Evolutionary conservation across 2,888 invertebrate genomes (phyloP), one percentile per base, ranked within the genome.

Genomic region (Cephus pygmeus): DNA sequence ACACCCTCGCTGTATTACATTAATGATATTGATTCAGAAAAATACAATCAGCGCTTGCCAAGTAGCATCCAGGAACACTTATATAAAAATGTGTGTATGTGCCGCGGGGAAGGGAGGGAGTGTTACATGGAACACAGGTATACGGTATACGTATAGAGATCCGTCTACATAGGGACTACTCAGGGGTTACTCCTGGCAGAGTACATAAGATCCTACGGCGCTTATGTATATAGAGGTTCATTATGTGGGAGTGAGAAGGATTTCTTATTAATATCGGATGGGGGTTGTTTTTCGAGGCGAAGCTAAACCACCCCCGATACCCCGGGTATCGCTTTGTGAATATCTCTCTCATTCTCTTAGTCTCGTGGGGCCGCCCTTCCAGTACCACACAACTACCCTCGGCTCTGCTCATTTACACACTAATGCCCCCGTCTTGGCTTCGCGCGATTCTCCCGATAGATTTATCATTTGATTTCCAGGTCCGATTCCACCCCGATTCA

Each of bases 11-110:
- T 90, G 90, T 85, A 90, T 90, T 85, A 85, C 89, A 90, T 90
- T 89, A 90, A 89, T 87, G 88, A 90, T 89, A 90, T 90, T 88
- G 89, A 90, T 89, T 89, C 85, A 84, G 85, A 85, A 89, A 88
- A 88, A 88, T 86, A 87, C 88, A 89, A 89, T 89, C 89, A 87
- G 81, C 85, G 80, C 80, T 40, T 40, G 31, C 6, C 71, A 33
- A 31, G 71, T 71, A 71, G 33, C 71, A 30, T 33, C 71, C 71
- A 33, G 31, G 15, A 31, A 71, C 31, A 71, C 71, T 33, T 12
- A 31, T 33, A 31, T 33, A 33, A 56, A 23, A 31, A 15, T 33
- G 71, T 33, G 23, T 33, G 23, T 12, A 69, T 33, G 12, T 30
- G 33, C 15, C 31, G 71, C 30, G 71, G 2, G 71, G 12, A 15